Percentiles rank a stretch among this genome's conserved stretches.
phyloP scores from a whole-genome alignment of 1,140 invertebrate species.

The Leptinotarsa lineolata region DNA sequence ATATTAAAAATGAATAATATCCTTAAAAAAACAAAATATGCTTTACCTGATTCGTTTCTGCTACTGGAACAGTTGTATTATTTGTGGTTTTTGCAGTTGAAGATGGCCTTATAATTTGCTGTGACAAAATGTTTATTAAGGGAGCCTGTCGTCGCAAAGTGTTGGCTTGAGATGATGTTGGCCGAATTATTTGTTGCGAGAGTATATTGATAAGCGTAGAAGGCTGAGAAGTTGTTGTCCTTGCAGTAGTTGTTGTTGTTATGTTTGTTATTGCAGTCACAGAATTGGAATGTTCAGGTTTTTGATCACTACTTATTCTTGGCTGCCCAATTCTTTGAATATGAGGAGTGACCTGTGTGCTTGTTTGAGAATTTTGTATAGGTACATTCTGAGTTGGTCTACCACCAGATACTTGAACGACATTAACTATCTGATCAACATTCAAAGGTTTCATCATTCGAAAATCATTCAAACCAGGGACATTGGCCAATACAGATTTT shows the following conservation, averaged over 20 bases:
- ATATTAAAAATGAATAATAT: background rate
- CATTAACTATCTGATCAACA: conserved; percentile 62
- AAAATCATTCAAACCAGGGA: conserved; percentile 61
- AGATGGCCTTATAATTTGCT: conserved; percentile 50
- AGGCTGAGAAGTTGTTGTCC: conserved; percentile 46
- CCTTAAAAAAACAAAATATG: background rate
- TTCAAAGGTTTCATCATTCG: conserved; percentile 62
- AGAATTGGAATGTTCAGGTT: conserved; percentile 42
- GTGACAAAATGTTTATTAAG: conserved; percentile 53
- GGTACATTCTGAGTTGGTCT: conserved; percentile 39
- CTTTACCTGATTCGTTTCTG: conserved; percentile 24
- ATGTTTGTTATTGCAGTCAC: conserved; percentile 51
- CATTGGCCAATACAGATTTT: conserved; percentile 55
- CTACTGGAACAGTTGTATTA: conserved; percentile 7
- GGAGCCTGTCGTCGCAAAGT: conserved; percentile 39
- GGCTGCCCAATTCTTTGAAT: conserved; percentile 58
- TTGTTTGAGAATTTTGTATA: conserved; percentile 50
- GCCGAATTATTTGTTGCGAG: conserved; percentile 49
- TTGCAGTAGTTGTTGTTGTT: conserved; percentile 38
- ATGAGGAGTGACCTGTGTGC: conserved; percentile 55
- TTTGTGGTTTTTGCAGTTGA: conserved; percentile 3
- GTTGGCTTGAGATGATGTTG: conserved; percentile 29
- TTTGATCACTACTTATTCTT: conserved; percentile 39
- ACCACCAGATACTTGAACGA: conserved; percentile 61
- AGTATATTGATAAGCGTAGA: conserved; percentile 55